Percentiles rank a stretch among this genome's conserved stretches.
Evolutionary conservation across 2,113 vertebrate genomes (phyloP).

Genomic region (Atrichornis clamosus): DNA sequence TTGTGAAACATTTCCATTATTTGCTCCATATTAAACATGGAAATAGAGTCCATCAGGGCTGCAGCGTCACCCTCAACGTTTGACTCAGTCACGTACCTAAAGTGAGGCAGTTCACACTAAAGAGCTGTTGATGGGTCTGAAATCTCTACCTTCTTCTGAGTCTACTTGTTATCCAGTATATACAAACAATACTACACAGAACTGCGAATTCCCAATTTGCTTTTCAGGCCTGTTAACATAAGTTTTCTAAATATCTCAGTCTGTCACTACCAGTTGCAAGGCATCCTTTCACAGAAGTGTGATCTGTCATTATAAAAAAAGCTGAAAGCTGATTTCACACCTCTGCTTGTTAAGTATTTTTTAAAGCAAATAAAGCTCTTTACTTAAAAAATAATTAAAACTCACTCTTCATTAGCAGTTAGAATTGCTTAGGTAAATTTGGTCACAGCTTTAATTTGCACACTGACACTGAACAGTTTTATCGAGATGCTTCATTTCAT

Average conservation of each 20-base stretch:
- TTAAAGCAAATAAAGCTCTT: conserved; percentile 6
- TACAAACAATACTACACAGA: neutral
- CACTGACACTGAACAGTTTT: neutral
- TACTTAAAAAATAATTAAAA: conserved; percentile 17
- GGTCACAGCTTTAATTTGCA: conserved; percentile 7
- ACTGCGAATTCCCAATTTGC: neutral
- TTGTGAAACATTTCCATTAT: neutral
- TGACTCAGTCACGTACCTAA: neutral
- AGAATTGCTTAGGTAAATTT: conserved; percentile 30
- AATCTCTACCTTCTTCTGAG: neutral
- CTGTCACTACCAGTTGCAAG: neutral
- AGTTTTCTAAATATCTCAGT: neutral
- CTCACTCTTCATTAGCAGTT: conserved; percentile 27
- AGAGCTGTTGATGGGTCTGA: neutral
- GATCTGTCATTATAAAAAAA: neutral
- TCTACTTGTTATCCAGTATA: neutral
- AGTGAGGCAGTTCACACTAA: neutral
- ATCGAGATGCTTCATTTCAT: conserved; percentile 8
- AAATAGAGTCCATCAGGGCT: neutral
- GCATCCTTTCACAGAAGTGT: neutral
- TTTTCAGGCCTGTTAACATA: neutral
- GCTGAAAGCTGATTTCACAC: conserved; percentile 2
- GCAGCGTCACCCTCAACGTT: neutral
- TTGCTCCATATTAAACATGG: neutral
- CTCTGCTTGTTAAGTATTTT: conserved; percentile 28